These are phyloP conservation scores for Podarcis siculus DNA, from an alignment of 2,797 vertebrate species.

Conservation along the genomic window DNA sequence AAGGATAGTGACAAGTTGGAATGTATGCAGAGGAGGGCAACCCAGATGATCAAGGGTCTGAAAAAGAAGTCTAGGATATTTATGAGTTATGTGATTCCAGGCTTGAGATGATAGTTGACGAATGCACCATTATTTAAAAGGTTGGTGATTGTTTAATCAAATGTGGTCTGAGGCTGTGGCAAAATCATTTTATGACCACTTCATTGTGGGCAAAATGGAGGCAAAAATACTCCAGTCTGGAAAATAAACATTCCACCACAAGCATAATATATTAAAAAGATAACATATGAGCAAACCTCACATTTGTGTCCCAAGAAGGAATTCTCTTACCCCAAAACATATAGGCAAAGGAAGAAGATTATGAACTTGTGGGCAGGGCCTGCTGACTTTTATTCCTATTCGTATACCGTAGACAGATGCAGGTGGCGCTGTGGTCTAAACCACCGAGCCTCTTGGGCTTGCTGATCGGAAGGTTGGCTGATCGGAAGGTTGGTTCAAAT, in stretches of 20 bases:
- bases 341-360: background rate
- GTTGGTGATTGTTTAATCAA: background rate
- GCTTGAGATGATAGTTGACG: background rate
- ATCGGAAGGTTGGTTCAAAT: too few relatives aligned
- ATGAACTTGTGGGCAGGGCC: background rate
- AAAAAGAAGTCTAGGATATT: too few relatives aligned
- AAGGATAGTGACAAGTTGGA: too few relatives aligned
- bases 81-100: background rate
- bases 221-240: background rate
- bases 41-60: too few relatives aligned
- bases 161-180: background rate
- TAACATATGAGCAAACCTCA: background rate
- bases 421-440: too few relatives aligned
- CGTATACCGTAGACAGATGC: background rate
- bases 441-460: too few relatives aligned
- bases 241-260: background rate
- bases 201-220: background rate
- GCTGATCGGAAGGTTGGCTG: fast-evolving
- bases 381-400: background rate
- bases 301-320: background rate
- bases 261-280: background rate
- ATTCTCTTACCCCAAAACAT: background rate
- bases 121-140: background rate
- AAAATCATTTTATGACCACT: background rate
- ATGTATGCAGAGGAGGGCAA: too few relatives aligned